A percentile compares a stretch with the other conserved stretches of the same genome.
phyloP scores from a whole-genome alignment of 1,140 invertebrate species.

The Planococcus citri region DNA sequence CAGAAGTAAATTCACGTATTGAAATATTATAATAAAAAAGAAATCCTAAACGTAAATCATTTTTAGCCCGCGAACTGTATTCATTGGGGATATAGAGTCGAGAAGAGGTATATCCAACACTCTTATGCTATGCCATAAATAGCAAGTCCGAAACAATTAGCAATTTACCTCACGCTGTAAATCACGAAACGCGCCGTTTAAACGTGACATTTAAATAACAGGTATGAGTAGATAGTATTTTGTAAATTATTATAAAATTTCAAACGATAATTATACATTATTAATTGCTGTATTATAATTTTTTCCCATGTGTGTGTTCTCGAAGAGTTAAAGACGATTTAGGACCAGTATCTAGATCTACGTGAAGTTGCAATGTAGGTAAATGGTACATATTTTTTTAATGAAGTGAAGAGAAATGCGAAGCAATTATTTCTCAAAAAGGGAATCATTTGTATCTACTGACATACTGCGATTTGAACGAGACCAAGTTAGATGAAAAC shows the following conservation, averaged over 20 bases:
- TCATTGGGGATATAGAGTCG: not conserved
- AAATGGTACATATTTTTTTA: no score
- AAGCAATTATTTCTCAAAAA: no score
- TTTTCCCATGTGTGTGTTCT: not conserved
- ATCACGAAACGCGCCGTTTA: conserved; percentile 6
- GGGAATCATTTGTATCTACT: no score
- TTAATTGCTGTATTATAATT: not conserved
- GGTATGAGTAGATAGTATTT: not conserved
- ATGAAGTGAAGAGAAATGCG: no score
- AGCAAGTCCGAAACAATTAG: conserved; percentile 5
- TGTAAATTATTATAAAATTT: conserved; percentile 5
- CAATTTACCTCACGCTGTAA: conserved; percentile 9
- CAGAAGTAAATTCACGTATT: not conserved
- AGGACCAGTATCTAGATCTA: no score
- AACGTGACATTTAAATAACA: conserved; percentile 7
- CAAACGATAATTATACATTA: not conserved
- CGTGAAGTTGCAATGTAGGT: no score
- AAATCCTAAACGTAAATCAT: not conserved
- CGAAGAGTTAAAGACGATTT: no score
- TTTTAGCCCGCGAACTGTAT: not conserved
- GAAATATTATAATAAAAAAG: not conserved
- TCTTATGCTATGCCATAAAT: no score
- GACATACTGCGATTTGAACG: no score
- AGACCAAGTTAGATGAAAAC: no score
- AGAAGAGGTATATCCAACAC: not conserved